Conservation (phyloP, 2,888 invertebrate species). For the Oxycera nigricornis region DNA sequence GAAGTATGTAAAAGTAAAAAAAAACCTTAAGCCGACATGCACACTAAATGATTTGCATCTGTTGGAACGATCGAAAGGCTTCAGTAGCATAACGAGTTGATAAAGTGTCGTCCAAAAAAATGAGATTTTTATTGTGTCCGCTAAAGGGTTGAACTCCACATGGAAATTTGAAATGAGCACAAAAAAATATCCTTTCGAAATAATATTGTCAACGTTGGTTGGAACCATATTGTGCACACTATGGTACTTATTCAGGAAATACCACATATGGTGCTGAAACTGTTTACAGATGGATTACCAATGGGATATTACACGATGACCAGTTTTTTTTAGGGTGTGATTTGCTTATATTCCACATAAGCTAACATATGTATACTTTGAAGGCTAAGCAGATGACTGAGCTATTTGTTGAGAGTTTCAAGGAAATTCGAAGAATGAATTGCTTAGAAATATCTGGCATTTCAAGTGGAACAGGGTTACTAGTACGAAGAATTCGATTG, state of each 20-base stretch:
- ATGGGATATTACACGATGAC: neutral
- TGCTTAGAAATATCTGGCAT: no score
- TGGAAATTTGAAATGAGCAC: neutral
- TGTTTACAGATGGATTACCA: neutral
- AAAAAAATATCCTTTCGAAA: neutral
- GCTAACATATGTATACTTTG: neutral
- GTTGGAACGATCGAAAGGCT: neutral
- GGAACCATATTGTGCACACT: neutral
- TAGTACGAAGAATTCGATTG: no score
- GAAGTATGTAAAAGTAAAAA: neutral
- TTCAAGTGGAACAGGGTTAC: no score
- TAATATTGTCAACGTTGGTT: neutral
- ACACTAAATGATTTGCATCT: constrained; percentile 29
- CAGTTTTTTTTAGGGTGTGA: neutral
- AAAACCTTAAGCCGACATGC: no score
- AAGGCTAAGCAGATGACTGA: no score
- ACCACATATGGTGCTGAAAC: constrained; percentile 22
- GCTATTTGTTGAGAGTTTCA: no score
- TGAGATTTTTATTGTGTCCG: neutral
- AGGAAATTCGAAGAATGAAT: no score
- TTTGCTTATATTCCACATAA: neutral
- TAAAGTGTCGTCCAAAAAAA: neutral
- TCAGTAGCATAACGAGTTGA: neutral
- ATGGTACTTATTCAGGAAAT: neutral
- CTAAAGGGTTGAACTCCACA: neutral